Conservation (phyloP, 2,113 vertebrate species). For the Pangasianodon gigas region DNA sequence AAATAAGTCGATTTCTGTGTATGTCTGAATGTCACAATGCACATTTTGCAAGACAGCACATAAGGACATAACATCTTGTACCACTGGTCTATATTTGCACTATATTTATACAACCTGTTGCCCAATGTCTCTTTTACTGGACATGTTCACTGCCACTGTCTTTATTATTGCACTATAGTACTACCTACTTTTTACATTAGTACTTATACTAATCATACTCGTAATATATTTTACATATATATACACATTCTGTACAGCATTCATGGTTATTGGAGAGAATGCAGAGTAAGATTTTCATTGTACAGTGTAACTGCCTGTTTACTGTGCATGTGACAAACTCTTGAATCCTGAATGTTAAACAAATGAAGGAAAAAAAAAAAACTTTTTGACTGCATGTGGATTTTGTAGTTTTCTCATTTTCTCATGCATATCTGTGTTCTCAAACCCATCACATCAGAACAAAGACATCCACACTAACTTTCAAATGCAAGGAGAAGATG, state of each 20-base stretch:
- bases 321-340: background rate
- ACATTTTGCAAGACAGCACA: background rate
- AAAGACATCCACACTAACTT: slow-evolving; percentile 22
- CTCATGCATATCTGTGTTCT: background rate
- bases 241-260: background rate
- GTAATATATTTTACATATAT: too few species aligned
- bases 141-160: background rate
- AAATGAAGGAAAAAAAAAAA: background rate
- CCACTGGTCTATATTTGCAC: background rate
- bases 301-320: background rate
- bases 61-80: background rate
- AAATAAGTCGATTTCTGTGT: background rate
- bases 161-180: background rate
- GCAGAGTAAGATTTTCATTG: background rate
- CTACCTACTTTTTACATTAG: background rate
- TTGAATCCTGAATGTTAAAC: background rate
- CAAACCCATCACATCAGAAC: slow-evolving; percentile 16
- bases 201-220: background rate
- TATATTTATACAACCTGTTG: background rate
- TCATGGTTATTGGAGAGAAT: background rate
- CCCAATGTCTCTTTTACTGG: background rate
- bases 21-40: background rate
- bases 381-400: background rate
- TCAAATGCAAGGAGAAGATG: background rate
- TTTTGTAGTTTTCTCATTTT: background rate